Base-by-base conservation (phyloP, 1,140 invertebrate genomes). In the Diorhabda sublineata region DNA sequence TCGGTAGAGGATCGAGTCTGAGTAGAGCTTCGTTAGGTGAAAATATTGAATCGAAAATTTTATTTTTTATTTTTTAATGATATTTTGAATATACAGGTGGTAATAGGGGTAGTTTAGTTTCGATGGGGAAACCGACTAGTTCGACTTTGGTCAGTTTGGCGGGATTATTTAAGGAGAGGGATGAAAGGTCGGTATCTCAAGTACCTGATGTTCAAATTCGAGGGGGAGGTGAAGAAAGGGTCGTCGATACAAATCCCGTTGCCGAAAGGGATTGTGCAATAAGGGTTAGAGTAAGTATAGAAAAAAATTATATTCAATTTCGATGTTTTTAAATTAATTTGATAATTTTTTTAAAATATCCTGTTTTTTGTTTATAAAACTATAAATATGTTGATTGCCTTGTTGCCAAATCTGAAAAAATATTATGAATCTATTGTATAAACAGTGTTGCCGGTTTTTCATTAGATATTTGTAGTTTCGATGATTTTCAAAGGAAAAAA, bases 81-180 rank as follows among this genome's bases (percentile, higher is more conserved):
- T 69, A 68, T 64, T 11, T n/a, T n/a, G 42, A 44, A 26, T 64
- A 42, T 64, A 52, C 85, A 76, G 86, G 87, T 64, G 90, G 90
- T 11, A 94, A 92, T 69, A 84, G 92, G 58, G 91, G 92, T 3
- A 94, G 92, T 71, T 81, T 93, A 8, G 90, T 88, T 1, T 91
- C 90, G 2, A 87, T 91, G 44, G 91, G 92, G 6, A 93, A 94
- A 79, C 93, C 93, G 5, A 91, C 91, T 3, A 91, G 90, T 45
- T 90, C 91, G 0, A 93, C 92, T 0, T 82, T 95, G 43, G 92
- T 91, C 2, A 93, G 90, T 74, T 82, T 95, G 9, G 91, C 92
- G 4, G 92, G 92, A 41, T 80, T 94, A 7, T 84, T 91, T 11
- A 81, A 85, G 80, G 77, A 86, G 75, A 68, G 73, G 47, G 80